Percentiles rank a stretch among this genome's conserved stretches.
These are phyloP conservation scores for Paracyclopina nana DNA, from an alignment of 1,140 invertebrate genomes.

Conservation along the genomic window DNA sequence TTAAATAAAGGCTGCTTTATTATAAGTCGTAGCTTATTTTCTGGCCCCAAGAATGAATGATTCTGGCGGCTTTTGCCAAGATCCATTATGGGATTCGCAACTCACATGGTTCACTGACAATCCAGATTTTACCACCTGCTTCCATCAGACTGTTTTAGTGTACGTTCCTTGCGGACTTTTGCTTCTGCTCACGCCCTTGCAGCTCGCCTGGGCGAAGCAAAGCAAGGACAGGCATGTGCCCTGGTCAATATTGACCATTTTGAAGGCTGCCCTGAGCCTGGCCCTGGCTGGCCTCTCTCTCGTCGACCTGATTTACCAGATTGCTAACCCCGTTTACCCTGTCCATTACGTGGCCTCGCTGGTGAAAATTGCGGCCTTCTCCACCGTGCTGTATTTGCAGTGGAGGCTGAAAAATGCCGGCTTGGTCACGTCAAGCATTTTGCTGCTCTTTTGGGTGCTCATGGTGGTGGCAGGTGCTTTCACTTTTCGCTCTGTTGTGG, in stretches of 20 bases:
- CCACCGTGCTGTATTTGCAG: background rate
- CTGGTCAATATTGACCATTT: background rate
- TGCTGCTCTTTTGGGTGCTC: slow-evolving; percentile 1
- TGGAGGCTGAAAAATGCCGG: background rate
- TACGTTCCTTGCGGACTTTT: slow-evolving; percentile 6
- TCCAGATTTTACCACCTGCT: slow-evolving; percentile 16
- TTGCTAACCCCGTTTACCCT: background rate
- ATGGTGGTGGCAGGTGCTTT: background rate
- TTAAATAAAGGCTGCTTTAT: too few species aligned
- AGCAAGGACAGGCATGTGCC: background rate
- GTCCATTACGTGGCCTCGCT: background rate
- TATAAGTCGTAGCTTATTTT: too few species aligned
- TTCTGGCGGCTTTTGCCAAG: too few species aligned
- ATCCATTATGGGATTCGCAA: slow-evolving; percentile 11
- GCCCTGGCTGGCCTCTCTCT: background rate
- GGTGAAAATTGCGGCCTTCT: background rate
- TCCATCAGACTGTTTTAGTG: slow-evolving; percentile 8
- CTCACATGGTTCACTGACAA: slow-evolving; percentile 16
- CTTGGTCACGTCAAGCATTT: background rate
- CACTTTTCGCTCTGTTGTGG: background rate
- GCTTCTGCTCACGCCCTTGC: background rate
- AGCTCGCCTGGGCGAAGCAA: background rate
- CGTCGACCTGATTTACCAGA: background rate
- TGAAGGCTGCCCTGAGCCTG: background rate
- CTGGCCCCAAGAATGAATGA: too few species aligned